Evolutionary conservation across 1,140 invertebrate genomes (phyloP), one percentile per base, ranked within the genome.

Genomic region (Camponotus floridanus): DNA sequence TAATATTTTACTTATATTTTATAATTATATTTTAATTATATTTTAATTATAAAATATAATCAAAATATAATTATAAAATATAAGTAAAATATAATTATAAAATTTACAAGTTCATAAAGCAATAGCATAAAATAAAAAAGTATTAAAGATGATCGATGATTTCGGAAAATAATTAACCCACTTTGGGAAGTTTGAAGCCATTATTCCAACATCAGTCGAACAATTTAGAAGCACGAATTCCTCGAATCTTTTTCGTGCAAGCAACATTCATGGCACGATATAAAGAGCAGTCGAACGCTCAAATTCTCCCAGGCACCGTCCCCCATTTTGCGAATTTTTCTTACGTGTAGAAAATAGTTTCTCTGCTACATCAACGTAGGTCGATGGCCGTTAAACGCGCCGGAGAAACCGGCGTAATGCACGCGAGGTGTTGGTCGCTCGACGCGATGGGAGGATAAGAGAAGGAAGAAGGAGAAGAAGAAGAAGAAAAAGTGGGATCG

Each of bases 301-400:
- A 21, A 73, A 71, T 73, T 83, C 79, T 83, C 79, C 61, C 79
- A 73, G 21, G 13, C 55, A 33, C 31, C 55, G 6, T 73, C 55
- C 45, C 68, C 61, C 26, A 31, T 68, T 73, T 59, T 64, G 31
- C 68, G 73, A 83, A 68, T 83, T 83, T 83, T 83, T 83, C 79
- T 83, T 73, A 83, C 68, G 68, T 83, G 79, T 83, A 73, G 68
- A 73, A 83, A 73, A 83, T 83, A 83, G 79, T 83, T 45, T 33
- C 67, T 73, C 48, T 42, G 39, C 65, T 59, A 81, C 78, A 48
- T 81, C 51, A 39, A 39, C 48, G 68, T 33, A 39, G 79, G 79
- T 83, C 79, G 68, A 83, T n/a, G 79, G 73, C 73, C 81, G 81
- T 51, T 85, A 78, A 85, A 85, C 45, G 73, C 59, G 61, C 18